phyloP scores from a whole-genome alignment of 2,888 invertebrate species.

The Smittia aterrima region DNA sequence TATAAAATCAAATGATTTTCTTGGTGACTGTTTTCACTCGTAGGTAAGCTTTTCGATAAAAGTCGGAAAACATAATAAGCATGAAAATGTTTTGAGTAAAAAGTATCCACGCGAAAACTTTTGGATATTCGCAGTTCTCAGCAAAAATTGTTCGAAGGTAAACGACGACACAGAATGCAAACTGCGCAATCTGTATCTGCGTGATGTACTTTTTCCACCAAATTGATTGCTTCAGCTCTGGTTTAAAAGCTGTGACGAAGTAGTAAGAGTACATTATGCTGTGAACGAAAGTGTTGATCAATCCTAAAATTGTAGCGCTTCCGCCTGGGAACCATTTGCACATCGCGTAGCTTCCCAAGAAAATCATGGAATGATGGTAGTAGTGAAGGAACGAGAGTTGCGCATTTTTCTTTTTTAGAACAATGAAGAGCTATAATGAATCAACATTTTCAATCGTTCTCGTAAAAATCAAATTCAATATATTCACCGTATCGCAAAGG shows the following conservation, averaged over 20 bases:
- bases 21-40: neutral
- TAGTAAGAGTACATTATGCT: constrained; percentile 82
- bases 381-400: constrained; percentile 68
- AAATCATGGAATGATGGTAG: constrained; percentile 60
- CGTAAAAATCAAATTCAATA: neutral
- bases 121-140: neutral
- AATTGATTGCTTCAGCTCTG: constrained; percentile 64
- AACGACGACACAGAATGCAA: neutral
- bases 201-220: constrained; percentile 83
- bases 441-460: too few species aligned
- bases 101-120: neutral
- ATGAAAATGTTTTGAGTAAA: constrained; percentile 17
- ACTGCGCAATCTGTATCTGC: constrained; percentile 66
- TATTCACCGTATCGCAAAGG: constrained; percentile 57
- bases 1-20: too few species aligned
- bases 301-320: constrained; percentile 56
- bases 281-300: constrained; percentile 76
- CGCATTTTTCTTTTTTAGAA: constrained; percentile 65
- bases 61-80: neutral
- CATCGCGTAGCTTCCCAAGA: neutral
- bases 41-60: constrained; percentile 7
- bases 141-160: neutral
- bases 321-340: neutral
- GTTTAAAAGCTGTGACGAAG: constrained; percentile 66
- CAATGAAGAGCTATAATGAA: constrained; percentile 58